phyloP scores from a whole-genome alignment of 2,888 invertebrate species.

The Melipona beecheii region DNA sequence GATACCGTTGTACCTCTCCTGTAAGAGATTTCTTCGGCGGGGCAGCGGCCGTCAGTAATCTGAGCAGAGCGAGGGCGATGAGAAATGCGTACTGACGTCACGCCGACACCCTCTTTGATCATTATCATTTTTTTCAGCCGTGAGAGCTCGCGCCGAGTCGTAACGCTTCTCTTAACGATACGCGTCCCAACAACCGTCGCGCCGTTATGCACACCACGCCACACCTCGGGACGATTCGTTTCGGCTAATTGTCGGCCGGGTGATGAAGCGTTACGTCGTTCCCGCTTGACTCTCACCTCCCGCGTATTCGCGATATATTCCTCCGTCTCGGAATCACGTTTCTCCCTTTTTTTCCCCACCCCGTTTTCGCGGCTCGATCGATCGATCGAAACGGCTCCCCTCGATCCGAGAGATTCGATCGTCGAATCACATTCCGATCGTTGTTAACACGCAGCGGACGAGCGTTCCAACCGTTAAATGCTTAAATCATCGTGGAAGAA shows the following conservation, averaged over 20 bases:
- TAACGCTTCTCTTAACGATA: conserved; percentile 47
- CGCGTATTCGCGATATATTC: too few relatives aligned
- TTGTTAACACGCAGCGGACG: not conserved
- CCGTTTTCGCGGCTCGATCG: conserved; percentile 6
- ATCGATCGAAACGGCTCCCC: conserved; percentile 3
- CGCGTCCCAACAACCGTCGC: conserved; percentile 27
- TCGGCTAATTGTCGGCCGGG: conserved; percentile 48
- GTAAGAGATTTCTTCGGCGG: conserved; percentile 60
- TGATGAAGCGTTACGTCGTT: not conserved
- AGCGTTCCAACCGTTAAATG: not conserved
- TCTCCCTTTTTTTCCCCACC: not conserved
- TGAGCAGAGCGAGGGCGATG: conserved; percentile 66
- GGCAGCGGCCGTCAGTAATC: conserved; percentile 65
- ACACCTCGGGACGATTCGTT: conserved; percentile 33
- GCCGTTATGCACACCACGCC: not conserved
- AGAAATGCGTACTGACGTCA: conserved; percentile 72
- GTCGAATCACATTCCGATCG: conserved; percentile 39
- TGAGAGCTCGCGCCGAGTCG: conserved; percentile 61
- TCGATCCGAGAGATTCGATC: conserved; percentile 13
- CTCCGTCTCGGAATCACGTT: too few relatives aligned
- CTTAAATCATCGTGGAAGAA: conserved; percentile 21
- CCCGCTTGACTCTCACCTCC: not conserved
- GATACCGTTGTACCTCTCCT: conserved; percentile 71
- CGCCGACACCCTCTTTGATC: conserved; percentile 74
- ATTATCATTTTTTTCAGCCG: conserved; percentile 68